Percentiles rank a stretch among this genome's conserved stretches.
These are phyloP conservation scores for Araneus ventricosus DNA, from an alignment of 1,140 invertebrate species.

Conservation along the genomic window DNA sequence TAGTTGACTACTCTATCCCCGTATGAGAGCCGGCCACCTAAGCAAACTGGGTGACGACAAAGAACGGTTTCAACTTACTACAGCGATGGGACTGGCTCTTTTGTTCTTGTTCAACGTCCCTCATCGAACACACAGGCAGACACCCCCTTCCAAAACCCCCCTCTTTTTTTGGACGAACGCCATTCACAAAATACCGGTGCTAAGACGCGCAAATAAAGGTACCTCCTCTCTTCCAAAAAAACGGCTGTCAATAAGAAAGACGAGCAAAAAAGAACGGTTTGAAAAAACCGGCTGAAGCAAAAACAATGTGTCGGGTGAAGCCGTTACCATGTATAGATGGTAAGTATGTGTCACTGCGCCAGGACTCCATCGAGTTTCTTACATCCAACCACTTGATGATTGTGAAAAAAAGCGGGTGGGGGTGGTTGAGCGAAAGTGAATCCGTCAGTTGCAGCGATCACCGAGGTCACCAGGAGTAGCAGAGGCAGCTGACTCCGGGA, in stretches of 20 bases:
- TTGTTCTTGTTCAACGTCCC: slow-evolving; percentile 19
- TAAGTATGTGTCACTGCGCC: not conserved
- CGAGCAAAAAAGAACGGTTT: not conserved
- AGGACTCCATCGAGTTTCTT: not conserved
- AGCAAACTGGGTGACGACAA: not conserved
- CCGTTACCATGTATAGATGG: not conserved
- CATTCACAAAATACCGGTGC: not conserved
- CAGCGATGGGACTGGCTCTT: not conserved
- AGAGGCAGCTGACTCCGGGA: slow-evolving; percentile 20
- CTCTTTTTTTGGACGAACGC: not conserved
- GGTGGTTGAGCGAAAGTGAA: not conserved
- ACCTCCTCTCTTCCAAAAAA: not conserved
- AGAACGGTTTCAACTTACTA: slow-evolving; percentile 3
- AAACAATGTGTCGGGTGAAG: slow-evolving; percentile 7
- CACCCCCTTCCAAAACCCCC: not conserved
- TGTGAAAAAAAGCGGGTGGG: not conserved
- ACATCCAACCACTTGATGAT: slow-evolving; percentile 29
- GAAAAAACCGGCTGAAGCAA: not conserved
- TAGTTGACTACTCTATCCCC: not conserved
- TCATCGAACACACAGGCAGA: not conserved
- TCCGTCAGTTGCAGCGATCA: slow-evolving; percentile 13
- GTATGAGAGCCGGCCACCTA: not conserved
- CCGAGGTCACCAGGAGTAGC: not conserved
- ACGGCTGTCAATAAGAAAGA: not conserved
- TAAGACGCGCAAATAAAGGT: not conserved